Conservation (phyloP, 2,113 vertebrate genomes). For the Oenanthe oenanthe region DNA sequence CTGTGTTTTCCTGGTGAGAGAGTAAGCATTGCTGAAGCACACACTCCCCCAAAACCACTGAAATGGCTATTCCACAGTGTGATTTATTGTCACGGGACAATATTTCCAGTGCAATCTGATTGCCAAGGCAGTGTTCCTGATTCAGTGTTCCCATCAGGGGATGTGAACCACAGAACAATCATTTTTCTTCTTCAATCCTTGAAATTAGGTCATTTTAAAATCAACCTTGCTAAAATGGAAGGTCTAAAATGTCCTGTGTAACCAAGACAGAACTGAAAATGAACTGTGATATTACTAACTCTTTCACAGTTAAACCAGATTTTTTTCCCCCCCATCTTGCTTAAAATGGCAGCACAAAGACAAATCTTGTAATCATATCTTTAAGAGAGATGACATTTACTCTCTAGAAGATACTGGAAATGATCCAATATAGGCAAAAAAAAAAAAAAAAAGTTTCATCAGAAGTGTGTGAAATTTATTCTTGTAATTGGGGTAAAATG, state of each 20-base stretch:
- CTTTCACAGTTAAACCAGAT: not conserved
- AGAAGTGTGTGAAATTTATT: constrained; percentile 23
- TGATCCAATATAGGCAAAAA: constrained; percentile 5
- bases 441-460: not conserved
- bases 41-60: not conserved
- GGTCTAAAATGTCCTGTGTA: not conserved
- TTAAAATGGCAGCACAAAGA: constrained; percentile 29
- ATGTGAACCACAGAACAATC: not conserved
- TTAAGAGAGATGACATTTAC: constrained; percentile 33
- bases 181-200: not conserved
- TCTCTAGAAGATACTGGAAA: constrained; percentile 37
- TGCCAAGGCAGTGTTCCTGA: not conserved
- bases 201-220: constrained; percentile 12
- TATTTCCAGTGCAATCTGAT: constrained; percentile 48
- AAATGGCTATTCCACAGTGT: constrained; percentile 1
- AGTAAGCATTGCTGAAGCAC: not conserved
- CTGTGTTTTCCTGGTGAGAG: not conserved
- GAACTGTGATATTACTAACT: not conserved
- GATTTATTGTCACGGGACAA: constrained; percentile 41
- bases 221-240: constrained; percentile 24
- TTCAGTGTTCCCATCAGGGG: not conserved
- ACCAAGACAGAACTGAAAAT: constrained; percentile 41
- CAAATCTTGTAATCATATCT: constrained; percentile 28
- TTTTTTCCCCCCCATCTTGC: not conserved
- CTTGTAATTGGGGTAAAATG: constrained; percentile 24